Base-by-base conservation (phyloP, 2,888 invertebrate genomes). In the Nymphalis polychloros region DNA sequence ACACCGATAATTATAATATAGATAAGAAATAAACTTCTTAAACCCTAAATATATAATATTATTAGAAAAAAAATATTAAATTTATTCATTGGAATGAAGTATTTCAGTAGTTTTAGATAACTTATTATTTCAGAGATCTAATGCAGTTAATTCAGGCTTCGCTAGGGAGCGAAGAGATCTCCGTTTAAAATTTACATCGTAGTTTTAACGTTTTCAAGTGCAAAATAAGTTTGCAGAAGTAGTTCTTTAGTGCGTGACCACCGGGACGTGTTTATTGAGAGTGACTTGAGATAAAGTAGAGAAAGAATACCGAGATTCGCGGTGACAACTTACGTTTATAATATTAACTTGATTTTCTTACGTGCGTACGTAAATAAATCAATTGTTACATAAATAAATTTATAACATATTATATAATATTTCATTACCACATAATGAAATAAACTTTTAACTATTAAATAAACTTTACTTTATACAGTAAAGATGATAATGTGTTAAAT, bases 181-280 rank as follows among this genome's bases (percentile, higher is more conserved):
- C 77, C 77, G 79, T 82, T 84, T 82, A 81, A 79, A 65, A 77
- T 80, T 76, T 77, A 76, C 79, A 81, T 80, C 80, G 74, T 78
- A 84, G 83, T 85, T 86, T 84, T 81, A 86, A 83, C 84, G 83
- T 85, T 83, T 80, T 79, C 78, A 79, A 85, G 85, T 82, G 85
- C 82, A 84, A 86, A 68, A 87, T 84, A 85, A 86, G 83, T 84
- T 82, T 31, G 53, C 76, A 80, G 79, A 85, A 87, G 80, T 88
- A 83, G 82, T 81, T 82, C 83, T 73, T 73, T 78, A 80, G 77
- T 78, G 80, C 17, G 53, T 79, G 80, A 82, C 82, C 83, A 79
- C 84, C 79, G 84, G 83, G 84, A 82, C 82, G 84, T 85, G 85
- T 89, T 89, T 88, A 88, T 85, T 88, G 85, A 85, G 84, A 88